A percentile compares a stretch with the other conserved stretches of the same genome.
phyloP scores from a whole-genome alignment of 30 jellyfish, hydroid and myxozoan genomes.

The Pseudorhiza aurosa region DNA sequence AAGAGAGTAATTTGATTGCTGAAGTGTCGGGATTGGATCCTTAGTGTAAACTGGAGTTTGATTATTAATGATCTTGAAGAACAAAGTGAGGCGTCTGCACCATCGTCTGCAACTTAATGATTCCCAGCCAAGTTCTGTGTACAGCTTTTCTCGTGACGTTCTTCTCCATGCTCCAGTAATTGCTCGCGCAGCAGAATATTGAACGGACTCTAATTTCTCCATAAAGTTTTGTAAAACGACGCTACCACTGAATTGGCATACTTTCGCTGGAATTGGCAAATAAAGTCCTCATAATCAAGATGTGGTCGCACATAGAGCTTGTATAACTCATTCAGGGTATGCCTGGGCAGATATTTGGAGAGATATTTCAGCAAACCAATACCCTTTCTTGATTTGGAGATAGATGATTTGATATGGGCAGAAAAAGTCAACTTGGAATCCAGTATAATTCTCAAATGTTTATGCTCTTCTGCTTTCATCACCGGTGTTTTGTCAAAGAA shows the following conservation, averaged over 20 bases:
- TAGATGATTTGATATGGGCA: slow-evolving; percentile 44
- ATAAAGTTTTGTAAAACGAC: not conserved
- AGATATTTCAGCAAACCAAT: slow-evolving; percentile 74
- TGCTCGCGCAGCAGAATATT: slow-evolving; percentile 69
- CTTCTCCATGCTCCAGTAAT: slow-evolving; percentile 68
- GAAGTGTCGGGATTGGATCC: slow-evolving; percentile 59
- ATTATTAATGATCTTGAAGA: slow-evolving; percentile 44
- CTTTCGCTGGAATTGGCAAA: slow-evolving; percentile 60
- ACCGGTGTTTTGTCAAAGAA: slow-evolving; percentile 36
- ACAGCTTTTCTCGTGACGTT: slow-evolving; percentile 52
- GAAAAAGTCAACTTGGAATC: slow-evolving; percentile 43
- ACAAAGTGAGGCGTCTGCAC: slow-evolving; percentile 45
- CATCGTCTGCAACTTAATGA: slow-evolving; percentile 43
- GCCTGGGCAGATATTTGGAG: slow-evolving; percentile 74
- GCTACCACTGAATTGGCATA: slow-evolving; percentile 14
- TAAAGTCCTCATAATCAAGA: slow-evolving; percentile 69
- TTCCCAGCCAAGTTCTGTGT: slow-evolving; percentile 71
- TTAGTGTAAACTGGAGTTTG: slow-evolving; percentile 54
- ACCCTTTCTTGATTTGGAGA: slow-evolving; percentile 57
- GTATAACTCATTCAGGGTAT: slow-evolving; percentile 47
- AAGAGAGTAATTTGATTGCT: slow-evolving; percentile 53
- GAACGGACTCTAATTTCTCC: slow-evolving; percentile 63
- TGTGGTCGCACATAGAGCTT: slow-evolving; percentile 70
- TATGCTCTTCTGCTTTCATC: slow-evolving; percentile 22
- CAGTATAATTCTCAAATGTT: slow-evolving; percentile 46